These are phyloP conservation scores for Diadophis punctatus DNA, from an alignment of 2,113 vertebrate genomes.

Conservation along the genomic window DNA sequence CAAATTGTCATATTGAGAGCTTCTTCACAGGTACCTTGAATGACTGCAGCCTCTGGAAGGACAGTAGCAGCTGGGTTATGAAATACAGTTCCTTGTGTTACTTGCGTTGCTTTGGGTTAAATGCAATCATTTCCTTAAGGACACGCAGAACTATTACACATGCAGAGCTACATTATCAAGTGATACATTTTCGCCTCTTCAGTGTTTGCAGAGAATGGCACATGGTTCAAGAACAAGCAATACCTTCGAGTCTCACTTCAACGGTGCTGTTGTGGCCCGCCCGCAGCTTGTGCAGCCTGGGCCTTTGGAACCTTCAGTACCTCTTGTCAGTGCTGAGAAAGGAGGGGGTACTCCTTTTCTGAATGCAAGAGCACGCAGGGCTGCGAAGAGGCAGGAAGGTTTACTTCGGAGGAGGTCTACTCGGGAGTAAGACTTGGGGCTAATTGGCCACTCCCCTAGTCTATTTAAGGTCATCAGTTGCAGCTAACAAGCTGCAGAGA, in stretches of 20 bases:
- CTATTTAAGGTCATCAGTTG: no score
- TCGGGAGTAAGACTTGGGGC: no score
- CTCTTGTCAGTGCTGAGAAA: no score
- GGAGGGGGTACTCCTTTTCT: no score
- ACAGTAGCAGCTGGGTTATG: background rate
- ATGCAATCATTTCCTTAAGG: background rate
- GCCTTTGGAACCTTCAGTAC: no score
- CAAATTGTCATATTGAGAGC: background rate
- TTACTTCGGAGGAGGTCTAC: no score
- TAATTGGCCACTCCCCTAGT: no score
- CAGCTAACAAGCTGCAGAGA: no score
- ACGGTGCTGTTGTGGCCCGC: no score
- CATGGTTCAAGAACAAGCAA: background rate
- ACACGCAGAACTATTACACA: background rate
- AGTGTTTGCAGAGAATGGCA: background rate
- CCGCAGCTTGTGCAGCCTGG: no score
- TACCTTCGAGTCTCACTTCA: background rate
- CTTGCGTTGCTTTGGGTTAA: background rate
- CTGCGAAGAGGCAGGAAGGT: no score
- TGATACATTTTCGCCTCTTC: background rate
- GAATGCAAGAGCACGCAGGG: no score
- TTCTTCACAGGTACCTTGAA: background rate
- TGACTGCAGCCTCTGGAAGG: background rate
- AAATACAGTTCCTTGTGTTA: background rate
- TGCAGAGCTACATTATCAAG: background rate